Evolutionary conservation across 2,888 invertebrate genomes (phyloP).

Genomic region (Dasysyrphus tricinctus): DNA sequence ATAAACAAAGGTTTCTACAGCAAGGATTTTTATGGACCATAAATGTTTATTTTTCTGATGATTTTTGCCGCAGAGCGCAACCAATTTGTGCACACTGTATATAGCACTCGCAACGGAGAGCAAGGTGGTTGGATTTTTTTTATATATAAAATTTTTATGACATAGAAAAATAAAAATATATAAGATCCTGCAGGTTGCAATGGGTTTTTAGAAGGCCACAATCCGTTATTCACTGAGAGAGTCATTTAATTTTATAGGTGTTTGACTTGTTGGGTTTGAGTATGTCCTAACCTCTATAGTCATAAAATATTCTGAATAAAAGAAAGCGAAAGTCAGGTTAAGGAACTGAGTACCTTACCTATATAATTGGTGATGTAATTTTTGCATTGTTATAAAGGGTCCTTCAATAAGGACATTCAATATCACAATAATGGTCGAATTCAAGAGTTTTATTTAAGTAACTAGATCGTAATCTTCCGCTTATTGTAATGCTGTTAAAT

Average conservation of each 20-base stretch:
- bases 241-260: constrained; percentile 67
- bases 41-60: constrained; percentile 60
- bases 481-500: too few relatives aligned
- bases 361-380: background rate
- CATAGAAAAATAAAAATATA: constrained; percentile 46
- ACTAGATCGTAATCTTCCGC: too few relatives aligned
- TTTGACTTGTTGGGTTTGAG: constrained; percentile 42
- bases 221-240: constrained; percentile 46
- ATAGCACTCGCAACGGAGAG: constrained; percentile 22
- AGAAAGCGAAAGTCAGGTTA: constrained; percentile 18
- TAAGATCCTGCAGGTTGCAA: constrained; percentile 69
- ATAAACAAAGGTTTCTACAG: constrained; percentile 67
- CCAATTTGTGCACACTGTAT: constrained; percentile 44
- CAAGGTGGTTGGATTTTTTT: constrained; percentile 53
- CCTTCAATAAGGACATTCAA: too few relatives aligned
- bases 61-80: constrained; percentile 66
- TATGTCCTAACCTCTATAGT: background rate
- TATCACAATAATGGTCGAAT: too few relatives aligned
- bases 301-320: background rate
- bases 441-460: too few relatives aligned
- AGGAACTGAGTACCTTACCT: background rate
- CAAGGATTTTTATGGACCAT: constrained; percentile 74
- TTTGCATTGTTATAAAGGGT: background rate
- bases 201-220: constrained; percentile 52
- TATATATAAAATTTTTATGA: background rate